Base-by-base conservation (phyloP, 2,113 vertebrate species). In the Gallinago undulata region DNA sequence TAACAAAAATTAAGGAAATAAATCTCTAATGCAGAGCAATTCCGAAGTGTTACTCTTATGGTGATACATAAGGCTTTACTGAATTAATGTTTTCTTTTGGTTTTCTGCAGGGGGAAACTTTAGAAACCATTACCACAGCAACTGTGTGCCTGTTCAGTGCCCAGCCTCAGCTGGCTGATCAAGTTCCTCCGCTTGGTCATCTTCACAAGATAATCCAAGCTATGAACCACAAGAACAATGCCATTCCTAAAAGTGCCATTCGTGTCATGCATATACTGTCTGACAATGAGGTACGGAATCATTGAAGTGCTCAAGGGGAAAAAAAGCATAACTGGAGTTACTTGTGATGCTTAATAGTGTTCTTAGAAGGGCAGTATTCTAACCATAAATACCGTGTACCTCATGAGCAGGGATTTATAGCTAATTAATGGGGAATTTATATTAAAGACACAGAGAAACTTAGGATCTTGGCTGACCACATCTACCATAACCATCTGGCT, bases 161-260 rank as follows among this genome's bases (percentile, higher is more conserved):
- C 13, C 99, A 99, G 97, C 98, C 97, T 84, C 99, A 99, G 97
- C 97, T 99, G 84, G 99, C 99, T 30, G 99, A 99, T 95, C 99
- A 99, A 97, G 99, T 99, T 39, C 99, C 99, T 66, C 99, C 99
- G 2, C 95, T 99, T 93, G 99, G 99, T 83, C 99, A 99, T 91
- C 98, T 99, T 92, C 99, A 99, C 72, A 99, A 99, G 89, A 96
- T 99, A 80, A 94, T 99, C 91, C 98, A 99, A 37, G 99, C 99
- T 2, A 98, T 99, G 96, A 99, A 98, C 94, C 99, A 99, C 97
- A 99, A 99, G 97, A 99, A 99, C 98, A 99, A 98, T 6, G 98
- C 99, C 23, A 97, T 99, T 90, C 99, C 99, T 62, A 99, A 99
- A 98, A 99, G 99, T 96, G 98, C 99, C 97, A 99, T 99, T 95